phyloP scores from a whole-genome alignment of 1,140 invertebrate genomes.

The silkworm (Bombyx mori) region DNA sequence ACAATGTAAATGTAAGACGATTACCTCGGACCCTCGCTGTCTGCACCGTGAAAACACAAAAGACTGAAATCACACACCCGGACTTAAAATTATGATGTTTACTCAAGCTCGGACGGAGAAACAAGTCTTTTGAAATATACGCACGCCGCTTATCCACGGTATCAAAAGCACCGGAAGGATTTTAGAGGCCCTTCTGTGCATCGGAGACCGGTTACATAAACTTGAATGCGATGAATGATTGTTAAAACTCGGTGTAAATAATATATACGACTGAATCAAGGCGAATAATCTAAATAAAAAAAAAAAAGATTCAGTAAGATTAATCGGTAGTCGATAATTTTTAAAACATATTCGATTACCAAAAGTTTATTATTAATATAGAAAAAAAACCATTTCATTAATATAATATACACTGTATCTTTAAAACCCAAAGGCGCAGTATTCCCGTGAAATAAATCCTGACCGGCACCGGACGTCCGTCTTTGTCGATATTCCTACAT shows the following conservation, averaged over 20 bases:
- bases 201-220: constrained; percentile 17
- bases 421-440: constrained; percentile 32
- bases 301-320: no score
- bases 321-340: no score
- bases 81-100: constrained; percentile 43
- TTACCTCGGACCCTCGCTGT: constrained; percentile 27
- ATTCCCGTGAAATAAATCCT: constrained; percentile 67
- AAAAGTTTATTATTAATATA: neutral
- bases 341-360: no score
- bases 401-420: constrained; percentile 14
- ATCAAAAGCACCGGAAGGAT: constrained; percentile 56
- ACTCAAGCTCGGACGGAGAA: constrained; percentile 35
- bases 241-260: constrained; percentile 31
- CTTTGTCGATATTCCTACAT: constrained; percentile 69
- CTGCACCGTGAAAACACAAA: constrained; percentile 35
- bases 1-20: constrained; percentile 26
- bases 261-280: constrained; percentile 5
- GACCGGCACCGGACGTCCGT: constrained; percentile 70
- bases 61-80: constrained; percentile 38
- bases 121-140: constrained; percentile 47
- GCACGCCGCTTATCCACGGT: constrained; percentile 30
- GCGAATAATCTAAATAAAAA: no score
- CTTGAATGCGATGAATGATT: constrained; percentile 14
- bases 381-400: neutral
- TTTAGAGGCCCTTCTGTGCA: constrained; percentile 17